Base-by-base conservation (phyloP, 2,113 vertebrate genomes). In the Spilogale gracilis region DNA sequence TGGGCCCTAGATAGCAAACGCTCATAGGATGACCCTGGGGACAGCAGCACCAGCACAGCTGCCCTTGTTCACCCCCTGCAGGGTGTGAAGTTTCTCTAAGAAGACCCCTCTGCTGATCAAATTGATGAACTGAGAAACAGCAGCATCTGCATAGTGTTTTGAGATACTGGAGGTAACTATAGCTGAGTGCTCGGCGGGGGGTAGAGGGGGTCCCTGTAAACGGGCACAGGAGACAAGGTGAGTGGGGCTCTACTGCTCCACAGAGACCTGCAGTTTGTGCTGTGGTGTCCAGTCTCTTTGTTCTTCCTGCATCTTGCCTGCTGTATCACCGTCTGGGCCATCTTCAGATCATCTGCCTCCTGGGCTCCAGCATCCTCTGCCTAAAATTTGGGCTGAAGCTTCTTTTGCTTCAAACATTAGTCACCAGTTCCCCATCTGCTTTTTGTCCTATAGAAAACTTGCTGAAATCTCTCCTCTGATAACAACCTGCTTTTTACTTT, bases 401-500 rank as follows among this genome's bases (percentile, higher is more conserved):
- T 61, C 73, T 82, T 87, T 67, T 43, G 30, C 69, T 83, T 82
- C 74, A 48, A 3, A 80, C 45, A 3, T 96, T 81, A 69, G 48
- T 94, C 38, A 38, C 60, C 60, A 38, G 89, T 38, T 13, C 8
- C 16, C 45, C n/a, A 38, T 60, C 30, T 95, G 30, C 56, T 76
- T 93, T 85, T 73, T 45, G 52, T 71, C 20, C 17, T 88, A 23
- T 16, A 65, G 87, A 81, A 81, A 96, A 92, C 43, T 52, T 83
- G 25, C 65, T 89, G 76, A 74, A 71, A 38, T 69, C 30, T 85
- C 23, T 89, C 18, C 17, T 60, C 14, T 94, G 67, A 25, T 69
- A 45, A 84, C 58, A 25, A 65, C 9, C 21, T 4, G 10, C 65
- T 94, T 91, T 78, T 79, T 78, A 79, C n/a, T 61, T 69, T 91